These are phyloP conservation scores for Galemys pyrenaicus DNA, from an alignment of 2,113 vertebrate genomes.

Conservation along the genomic window DNA sequence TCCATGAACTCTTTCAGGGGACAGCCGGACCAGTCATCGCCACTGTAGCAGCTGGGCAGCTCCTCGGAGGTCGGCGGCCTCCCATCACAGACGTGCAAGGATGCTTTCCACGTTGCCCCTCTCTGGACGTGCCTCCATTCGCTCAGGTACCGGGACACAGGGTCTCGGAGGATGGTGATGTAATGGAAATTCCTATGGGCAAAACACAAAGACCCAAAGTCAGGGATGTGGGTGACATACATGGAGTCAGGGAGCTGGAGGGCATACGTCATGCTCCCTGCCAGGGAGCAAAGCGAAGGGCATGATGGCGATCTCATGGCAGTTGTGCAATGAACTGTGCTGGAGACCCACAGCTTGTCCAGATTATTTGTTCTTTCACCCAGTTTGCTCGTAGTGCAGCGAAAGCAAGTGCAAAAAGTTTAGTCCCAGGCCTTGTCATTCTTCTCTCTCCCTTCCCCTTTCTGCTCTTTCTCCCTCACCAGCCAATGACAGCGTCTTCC, in stretches of 20 bases:
- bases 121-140: conserved; percentile 98
- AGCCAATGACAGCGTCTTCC: background rate
- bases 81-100: conserved; percentile 95
- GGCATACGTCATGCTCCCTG: background rate
- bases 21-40: conserved; percentile 98
- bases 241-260: background rate
- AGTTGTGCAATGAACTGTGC: background rate
- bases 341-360: background rate
- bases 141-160: conserved; percentile 95
- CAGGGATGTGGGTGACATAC: background rate
- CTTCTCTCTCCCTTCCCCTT: background rate
- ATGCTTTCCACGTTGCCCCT: conserved; percentile 97
- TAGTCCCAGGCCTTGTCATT: background rate
- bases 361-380: background rate
- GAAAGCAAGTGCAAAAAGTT: background rate
- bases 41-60: conserved; percentile 95
- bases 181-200: conserved; percentile 95
- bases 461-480: background rate
- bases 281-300: background rate
- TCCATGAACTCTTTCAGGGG: conserved; percentile 97
- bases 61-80: conserved; percentile 94
- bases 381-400: background rate
- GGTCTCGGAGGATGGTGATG: conserved; percentile 97
- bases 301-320: background rate
- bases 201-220: conserved; percentile 67